A percentile compares a stretch with the other conserved stretches of the same genome.
Evolutionary conservation across 2,888 invertebrate species (phyloP).

Genomic region (Carabus problematicus): DNA sequence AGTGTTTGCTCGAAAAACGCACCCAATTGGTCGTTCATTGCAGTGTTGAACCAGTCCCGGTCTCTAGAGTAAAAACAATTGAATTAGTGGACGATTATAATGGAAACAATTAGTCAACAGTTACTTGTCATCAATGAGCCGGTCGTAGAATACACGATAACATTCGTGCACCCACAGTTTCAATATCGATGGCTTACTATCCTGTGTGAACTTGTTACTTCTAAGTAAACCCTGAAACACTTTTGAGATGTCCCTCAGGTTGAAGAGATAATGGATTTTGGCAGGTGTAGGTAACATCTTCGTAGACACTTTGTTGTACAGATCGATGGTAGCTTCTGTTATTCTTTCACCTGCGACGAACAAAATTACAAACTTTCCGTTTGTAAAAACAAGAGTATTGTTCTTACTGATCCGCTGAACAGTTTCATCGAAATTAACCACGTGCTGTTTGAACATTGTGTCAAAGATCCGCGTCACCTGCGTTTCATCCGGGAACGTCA

Average conservation of each 20-base stretch:
- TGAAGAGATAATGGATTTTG: constrained; percentile 91
- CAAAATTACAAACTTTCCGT: constrained; percentile 13
- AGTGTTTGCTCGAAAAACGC: constrained; percentile 81
- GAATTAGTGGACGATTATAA: not conserved
- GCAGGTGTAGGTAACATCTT: constrained; percentile 87
- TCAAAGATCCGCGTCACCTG: constrained; percentile 84
- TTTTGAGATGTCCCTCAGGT: constrained; percentile 86
- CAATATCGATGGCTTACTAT: constrained; percentile 72
- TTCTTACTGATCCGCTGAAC: constrained; percentile 71
- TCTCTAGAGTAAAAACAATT: constrained; percentile 64
- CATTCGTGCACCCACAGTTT: constrained; percentile 88
- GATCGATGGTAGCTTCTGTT: constrained; percentile 76
- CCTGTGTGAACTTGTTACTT: constrained; percentile 78
- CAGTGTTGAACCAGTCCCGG: constrained; percentile 75
- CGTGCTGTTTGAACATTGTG: constrained; percentile 82
- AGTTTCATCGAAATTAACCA: constrained; percentile 79
- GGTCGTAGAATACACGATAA: constrained; percentile 83
- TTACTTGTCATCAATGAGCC: constrained; percentile 78
- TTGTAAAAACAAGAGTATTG: no score
- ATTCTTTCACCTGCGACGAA: constrained; percentile 65
- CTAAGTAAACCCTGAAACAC: constrained; percentile 83
- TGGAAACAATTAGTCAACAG: not conserved
- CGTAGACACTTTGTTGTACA: constrained; percentile 75
- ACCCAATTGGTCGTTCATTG: constrained; percentile 78
- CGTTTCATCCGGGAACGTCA: constrained; percentile 82